These are phyloP conservation scores for Lepidonotus clava DNA, from an alignment of 2,888 invertebrate genomes.

Conservation along the genomic window DNA sequence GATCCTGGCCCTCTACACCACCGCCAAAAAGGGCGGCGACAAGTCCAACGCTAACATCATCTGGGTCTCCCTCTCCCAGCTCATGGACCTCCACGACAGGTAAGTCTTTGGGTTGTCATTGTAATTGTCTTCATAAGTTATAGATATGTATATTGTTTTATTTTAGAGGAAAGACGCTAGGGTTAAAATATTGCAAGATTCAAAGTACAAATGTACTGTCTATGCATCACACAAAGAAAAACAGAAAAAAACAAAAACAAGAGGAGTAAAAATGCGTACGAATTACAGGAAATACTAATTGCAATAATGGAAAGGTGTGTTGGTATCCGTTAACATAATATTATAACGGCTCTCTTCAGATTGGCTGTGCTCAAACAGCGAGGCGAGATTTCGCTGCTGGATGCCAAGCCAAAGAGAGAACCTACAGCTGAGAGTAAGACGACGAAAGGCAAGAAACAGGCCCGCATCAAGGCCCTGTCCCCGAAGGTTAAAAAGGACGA, in stretches of 20 bases:
- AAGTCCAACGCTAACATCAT: constrained; percentile 63
- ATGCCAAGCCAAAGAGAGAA: constrained; percentile 67
- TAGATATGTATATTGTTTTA: too few relatives aligned
- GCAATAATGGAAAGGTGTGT: too few relatives aligned
- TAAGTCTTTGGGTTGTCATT: too few relatives aligned
- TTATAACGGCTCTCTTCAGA: constrained; percentile 62
- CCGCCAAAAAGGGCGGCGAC: constrained; percentile 65
- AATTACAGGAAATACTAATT: too few relatives aligned
- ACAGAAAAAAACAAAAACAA: too few relatives aligned
- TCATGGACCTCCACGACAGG: constrained; percentile 61
- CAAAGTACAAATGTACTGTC: background rate
- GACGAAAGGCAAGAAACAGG: constrained; percentile 58
- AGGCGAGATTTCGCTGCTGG: constrained; percentile 74
- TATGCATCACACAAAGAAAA: too few relatives aligned
- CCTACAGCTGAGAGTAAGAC: constrained; percentile 64
- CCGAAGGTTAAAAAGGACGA: constrained; percentile 75
- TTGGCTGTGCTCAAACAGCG: constrained; percentile 73
- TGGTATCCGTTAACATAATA: too few relatives aligned
- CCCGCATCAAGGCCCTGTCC: constrained; percentile 69
- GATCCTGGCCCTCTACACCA: constrained; percentile 72
- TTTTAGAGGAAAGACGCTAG: too few relatives aligned
- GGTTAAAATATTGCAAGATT: background rate
- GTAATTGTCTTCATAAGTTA: too few relatives aligned
- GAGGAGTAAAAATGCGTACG: too few relatives aligned
- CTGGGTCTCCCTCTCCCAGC: constrained; percentile 71